Percentiles rank a stretch among this genome's conserved stretches.
phyloP scores from a whole-genome alignment of 1,140 invertebrate genomes.

The Drosophila pruinosa region DNA sequence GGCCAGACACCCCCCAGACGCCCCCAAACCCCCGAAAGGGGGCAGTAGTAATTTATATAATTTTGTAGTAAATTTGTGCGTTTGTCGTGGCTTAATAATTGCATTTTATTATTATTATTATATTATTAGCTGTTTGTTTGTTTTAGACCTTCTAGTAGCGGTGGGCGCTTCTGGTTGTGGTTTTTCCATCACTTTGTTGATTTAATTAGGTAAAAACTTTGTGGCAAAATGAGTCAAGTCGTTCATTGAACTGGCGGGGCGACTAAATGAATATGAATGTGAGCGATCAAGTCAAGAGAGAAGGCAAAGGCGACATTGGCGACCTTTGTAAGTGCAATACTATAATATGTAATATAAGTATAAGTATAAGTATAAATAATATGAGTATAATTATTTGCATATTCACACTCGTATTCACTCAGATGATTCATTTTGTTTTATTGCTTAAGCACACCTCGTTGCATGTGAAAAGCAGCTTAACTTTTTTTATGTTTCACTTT shows the following conservation, averaged over 20 bases:
- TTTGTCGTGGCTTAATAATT: slow-evolving; percentile 42
- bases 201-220: slow-evolving; percentile 72
- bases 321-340: too few species aligned
- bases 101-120: slow-evolving; percentile 43
- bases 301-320: slow-evolving; percentile 15
- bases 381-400: slow-evolving; percentile 1
- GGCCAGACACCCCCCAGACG: slow-evolving; percentile 4
- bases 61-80: slow-evolving; percentile 13
- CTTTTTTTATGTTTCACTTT: too few species aligned
- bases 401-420: slow-evolving; percentile 1
- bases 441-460: background rate
- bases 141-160: slow-evolving; percentile 5
- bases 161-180: slow-evolving; percentile 16
- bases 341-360: slow-evolving; percentile 1
- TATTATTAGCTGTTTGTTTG: slow-evolving; percentile 17
- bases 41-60: background rate
- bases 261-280: slow-evolving; percentile 39
- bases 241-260: slow-evolving; percentile 62
- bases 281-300: background rate
- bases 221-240: slow-evolving; percentile 57
- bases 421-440: slow-evolving; percentile 24
- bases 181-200: slow-evolving; percentile 55
- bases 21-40: background rate
- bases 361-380: slow-evolving; percentile 4
- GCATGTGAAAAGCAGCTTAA: slow-evolving; percentile 1